Conservation (phyloP, 2,797 vertebrate species). For the Sebastes itinus region DNA sequence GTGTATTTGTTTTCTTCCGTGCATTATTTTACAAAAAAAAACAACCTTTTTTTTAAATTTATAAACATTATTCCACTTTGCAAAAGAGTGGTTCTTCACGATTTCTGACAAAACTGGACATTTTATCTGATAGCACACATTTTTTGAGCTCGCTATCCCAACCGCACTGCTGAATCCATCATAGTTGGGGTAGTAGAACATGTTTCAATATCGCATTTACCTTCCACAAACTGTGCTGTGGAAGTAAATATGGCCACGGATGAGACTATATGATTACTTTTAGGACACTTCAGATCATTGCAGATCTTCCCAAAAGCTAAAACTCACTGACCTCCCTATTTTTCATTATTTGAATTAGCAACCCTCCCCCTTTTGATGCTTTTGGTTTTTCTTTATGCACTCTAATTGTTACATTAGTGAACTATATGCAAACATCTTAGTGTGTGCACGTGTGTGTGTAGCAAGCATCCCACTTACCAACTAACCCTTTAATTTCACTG, state of each 20-base stretch:
- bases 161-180: neutral
- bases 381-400: neutral
- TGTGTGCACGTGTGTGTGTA: neutral
- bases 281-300: neutral
- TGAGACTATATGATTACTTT: neutral
- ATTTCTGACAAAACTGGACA: neutral
- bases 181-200: neutral
- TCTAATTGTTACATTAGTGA: neutral
- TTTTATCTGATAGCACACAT: neutral
- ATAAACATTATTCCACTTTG: neutral
- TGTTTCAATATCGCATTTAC: neutral
- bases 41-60: neutral
- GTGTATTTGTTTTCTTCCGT: neutral
- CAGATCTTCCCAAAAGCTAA: neutral
- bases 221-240: neutral
- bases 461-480: slow-evolving; percentile 88
- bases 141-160: neutral
- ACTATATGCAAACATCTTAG: neutral
- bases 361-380: neutral
- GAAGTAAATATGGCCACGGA: neutral
- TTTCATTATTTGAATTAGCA: neutral
- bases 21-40: neutral
- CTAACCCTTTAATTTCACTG: slow-evolving; percentile 95
- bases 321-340: neutral
- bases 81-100: neutral